Evolutionary conservation across 2,113 vertebrate species (phyloP).

Genomic region (Notothenia rossii): DNA sequence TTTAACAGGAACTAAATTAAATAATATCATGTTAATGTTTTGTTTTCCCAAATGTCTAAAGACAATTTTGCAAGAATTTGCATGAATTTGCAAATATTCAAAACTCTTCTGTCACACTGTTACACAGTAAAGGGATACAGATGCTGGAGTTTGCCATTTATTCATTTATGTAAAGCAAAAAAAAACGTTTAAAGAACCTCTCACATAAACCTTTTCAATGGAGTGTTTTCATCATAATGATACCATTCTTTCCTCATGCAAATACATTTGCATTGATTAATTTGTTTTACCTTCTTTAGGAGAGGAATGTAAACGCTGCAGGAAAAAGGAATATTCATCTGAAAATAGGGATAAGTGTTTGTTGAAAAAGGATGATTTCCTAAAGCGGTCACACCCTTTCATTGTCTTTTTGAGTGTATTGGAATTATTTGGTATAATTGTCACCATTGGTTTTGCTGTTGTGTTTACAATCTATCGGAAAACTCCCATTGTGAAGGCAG

Average conservation of each 20-base stretch:
- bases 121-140: neutral
- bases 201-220: neutral
- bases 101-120: neutral
- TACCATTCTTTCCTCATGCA: neutral
- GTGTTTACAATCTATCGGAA: conserved; percentile 51
- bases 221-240: neutral
- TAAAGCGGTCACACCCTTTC: conserved; percentile 47
- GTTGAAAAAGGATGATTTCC: conserved; percentile 33
- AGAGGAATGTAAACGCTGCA: conserved; percentile 25
- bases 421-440: conserved; percentile 27
- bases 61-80: neutral
- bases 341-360: conserved; percentile 38
- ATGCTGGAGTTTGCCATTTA: neutral
- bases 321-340: conserved; percentile 24
- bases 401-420: conserved; percentile 38
- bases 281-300: conserved; percentile 41
- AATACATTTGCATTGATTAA: neutral
- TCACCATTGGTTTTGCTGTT: conserved; percentile 37
- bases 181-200: neutral
- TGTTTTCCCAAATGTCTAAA: neutral
- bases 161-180: too few relatives aligned
- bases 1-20: neutral
- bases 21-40: neutral
- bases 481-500: conserved; percentile 74
- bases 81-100: neutral